Base-by-base conservation (phyloP, 2,797 vertebrate species). In the Enteromius treurensis region DNA sequence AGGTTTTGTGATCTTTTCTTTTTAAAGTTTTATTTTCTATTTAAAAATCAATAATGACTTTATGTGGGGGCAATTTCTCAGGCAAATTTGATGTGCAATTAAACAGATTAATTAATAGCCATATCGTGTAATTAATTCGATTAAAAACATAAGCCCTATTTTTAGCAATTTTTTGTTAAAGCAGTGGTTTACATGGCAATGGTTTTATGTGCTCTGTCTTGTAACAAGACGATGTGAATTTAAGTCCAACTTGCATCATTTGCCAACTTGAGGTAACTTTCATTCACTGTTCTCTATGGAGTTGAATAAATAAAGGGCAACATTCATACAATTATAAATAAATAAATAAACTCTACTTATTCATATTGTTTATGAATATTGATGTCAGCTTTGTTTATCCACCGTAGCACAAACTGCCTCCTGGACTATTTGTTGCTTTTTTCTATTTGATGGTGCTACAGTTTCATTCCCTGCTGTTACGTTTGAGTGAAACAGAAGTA, bases 381-480 rank as follows among this genome's bases (percentile, higher is more conserved):
- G n/a, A 67, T 21, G 14, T 17, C 11, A 23, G 1, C 32, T 65
- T 51, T 53, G 23, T 69, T 77, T 68, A 11, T 29, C 49, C 15
- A 4, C 76, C 60, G 37, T 29, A 76, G 13, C 49, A 68, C 47
- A 76, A 68, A 51, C 55, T 65, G 40, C 47, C n/a, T 55, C 6
- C 13, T 49, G 26, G 55, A 74, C 40, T 32, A 45, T 47, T 14
- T 29, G 32, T 64, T 47, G 34, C 10, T 58, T 71, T 53, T 29
- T 64, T 14, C 23, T 42, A n/a, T 64, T 62, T 65, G 40, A 23
- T 14, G 23, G 34, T 1, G 73, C 49, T 68, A 53, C 10, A 42
- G 34, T 45, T 82, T 11, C 74, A 32, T 58, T 49, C 23, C 64
- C 65, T 42, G 64, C 47, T 75, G 60, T 67, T 71, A 75, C 17